A percentile compares a stretch with the other conserved stretches of the same genome.
Conservation (phyloP, 2,113 vertebrate genomes). For the Melanerpes aurifrons region DNA sequence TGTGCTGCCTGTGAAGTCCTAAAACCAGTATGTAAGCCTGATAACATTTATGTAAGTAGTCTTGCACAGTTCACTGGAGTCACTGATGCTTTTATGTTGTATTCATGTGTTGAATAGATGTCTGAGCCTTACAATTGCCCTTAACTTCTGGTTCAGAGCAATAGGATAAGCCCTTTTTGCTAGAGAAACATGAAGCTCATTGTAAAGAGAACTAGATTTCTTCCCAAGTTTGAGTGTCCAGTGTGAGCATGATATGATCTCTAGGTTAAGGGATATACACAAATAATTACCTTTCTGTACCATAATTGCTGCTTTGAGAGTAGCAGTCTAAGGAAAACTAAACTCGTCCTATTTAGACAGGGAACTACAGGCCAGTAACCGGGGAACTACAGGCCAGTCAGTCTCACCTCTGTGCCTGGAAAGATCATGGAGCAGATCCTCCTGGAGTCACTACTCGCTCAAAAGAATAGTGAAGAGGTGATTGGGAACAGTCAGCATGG, state of each 20-base stretch:
- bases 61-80: neutral
- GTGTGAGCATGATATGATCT: neutral
- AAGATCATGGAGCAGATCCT: too few relatives aligned
- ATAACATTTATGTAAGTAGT: neutral
- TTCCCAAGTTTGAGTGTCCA: neutral
- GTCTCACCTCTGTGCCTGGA: too few relatives aligned
- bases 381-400: too few relatives aligned
- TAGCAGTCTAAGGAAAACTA: neutral
- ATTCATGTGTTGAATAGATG: too few relatives aligned
- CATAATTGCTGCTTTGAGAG: neutral
- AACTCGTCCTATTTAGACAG: neutral
- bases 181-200: neutral
- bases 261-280: neutral
- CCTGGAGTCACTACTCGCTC: too few relatives aligned
- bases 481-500: too few relatives aligned
- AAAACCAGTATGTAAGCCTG: accelerated
- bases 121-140: neutral
- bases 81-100: neutral
- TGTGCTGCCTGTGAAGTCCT: neutral
- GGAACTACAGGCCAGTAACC: too few relatives aligned
- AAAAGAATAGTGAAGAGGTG: too few relatives aligned
- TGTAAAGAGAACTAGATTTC: neutral
- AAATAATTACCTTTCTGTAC: neutral
- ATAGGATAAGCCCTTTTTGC: neutral
- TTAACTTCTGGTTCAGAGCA: neutral